phyloP scores from a whole-genome alignment of 2,888 invertebrate species.

The Drosophila borealis region DNA sequence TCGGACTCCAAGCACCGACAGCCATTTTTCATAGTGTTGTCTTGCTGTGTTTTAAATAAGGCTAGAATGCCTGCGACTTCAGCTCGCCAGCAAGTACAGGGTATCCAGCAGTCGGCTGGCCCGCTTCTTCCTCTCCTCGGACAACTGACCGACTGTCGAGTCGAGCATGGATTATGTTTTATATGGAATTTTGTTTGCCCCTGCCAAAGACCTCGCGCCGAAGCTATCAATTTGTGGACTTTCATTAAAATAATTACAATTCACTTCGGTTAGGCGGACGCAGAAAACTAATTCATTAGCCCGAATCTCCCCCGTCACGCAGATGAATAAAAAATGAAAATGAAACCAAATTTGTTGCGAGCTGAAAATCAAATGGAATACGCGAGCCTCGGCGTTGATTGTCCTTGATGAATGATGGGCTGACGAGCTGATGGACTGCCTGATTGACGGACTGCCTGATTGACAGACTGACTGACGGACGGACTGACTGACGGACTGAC shows the following conservation, averaged over 20 bases:
- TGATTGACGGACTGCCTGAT: conserved; percentile 30
- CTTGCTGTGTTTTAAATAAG: too few relatives aligned
- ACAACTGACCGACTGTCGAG: too few relatives aligned
- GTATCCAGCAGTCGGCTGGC: too few relatives aligned
- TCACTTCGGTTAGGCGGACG: neutral
- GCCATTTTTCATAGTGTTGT: too few relatives aligned
- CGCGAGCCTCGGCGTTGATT: conserved; percentile 60
- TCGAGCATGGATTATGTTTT: too few relatives aligned
- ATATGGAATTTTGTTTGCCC: too few relatives aligned
- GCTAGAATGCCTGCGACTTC: too few relatives aligned
- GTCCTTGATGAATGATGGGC: conserved; percentile 68
- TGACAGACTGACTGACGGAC: conserved; percentile 13
- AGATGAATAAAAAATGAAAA: conserved; percentile 2
- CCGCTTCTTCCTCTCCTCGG: too few relatives aligned
- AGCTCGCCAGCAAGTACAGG: too few relatives aligned
- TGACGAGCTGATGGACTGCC: conserved; percentile 28
- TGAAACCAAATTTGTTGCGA: conserved; percentile 8
- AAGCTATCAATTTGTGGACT: conserved; percentile 3
- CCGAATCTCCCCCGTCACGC: too few relatives aligned
- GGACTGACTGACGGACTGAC: conserved; percentile 18
- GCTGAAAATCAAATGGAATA: conserved; percentile 58
- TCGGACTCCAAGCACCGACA: too few relatives aligned
- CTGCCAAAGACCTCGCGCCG: too few relatives aligned
- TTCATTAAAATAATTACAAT: conserved; percentile 52
- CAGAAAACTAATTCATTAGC: conserved; percentile 53